These are phyloP conservation scores for Triplophysa rosa DNA, from an alignment of 2,113 vertebrate genomes.

Conservation along the genomic window DNA sequence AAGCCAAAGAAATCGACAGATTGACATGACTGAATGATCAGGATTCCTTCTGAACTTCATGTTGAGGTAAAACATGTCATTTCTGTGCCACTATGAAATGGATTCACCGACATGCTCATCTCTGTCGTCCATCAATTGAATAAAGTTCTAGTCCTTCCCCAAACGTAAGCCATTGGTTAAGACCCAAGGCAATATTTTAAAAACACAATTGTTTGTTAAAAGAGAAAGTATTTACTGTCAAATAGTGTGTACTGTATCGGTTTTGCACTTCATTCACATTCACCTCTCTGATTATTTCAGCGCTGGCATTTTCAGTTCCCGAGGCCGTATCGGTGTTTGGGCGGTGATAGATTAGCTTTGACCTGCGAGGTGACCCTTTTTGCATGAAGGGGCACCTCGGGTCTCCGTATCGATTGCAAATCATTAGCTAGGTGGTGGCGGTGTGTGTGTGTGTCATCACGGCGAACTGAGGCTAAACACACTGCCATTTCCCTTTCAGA, in stretches of 20 bases:
- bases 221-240: no score
- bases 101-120: no score
- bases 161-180: no score
- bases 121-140: no score
- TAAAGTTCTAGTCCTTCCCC: no score
- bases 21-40: no score
- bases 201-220: no score
- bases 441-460: neutral
- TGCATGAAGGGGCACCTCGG: conserved; percentile 42
- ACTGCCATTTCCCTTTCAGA: conserved; percentile 17
- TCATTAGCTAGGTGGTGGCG: conserved; percentile 57
- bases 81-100: no score
- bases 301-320: conserved; percentile 41
- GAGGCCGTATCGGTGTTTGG: conserved; percentile 55
- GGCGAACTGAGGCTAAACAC: neutral
- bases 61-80: no score
- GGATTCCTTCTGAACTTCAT: no score
- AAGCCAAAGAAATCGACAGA: no score
- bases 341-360: conserved; percentile 53
- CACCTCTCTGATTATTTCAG: conserved; percentile 30
- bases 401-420: conserved; percentile 59
- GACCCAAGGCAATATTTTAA: no score
- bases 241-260: neutral
- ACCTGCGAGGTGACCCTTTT: conserved; percentile 63
- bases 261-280: conserved; percentile 38